Evolutionary conservation across 1,140 invertebrate species (phyloP).

Genomic region (Halyomorpha halys): DNA sequence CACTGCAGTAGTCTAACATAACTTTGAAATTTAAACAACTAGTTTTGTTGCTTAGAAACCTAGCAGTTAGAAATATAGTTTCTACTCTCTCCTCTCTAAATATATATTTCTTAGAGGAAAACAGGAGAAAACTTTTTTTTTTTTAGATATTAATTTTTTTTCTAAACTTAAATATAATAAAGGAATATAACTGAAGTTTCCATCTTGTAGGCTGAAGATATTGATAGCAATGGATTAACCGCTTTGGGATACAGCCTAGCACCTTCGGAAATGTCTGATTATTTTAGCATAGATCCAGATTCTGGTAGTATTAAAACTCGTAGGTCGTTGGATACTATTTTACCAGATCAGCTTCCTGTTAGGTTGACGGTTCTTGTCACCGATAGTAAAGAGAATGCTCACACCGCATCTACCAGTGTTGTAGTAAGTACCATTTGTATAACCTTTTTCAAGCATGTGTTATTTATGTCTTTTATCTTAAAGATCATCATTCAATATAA

Average conservation of each 20-base stretch:
- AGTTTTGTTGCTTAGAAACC: too few species aligned
- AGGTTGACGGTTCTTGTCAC: slow-evolving; percentile 47
- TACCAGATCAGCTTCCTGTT: slow-evolving; percentile 53
- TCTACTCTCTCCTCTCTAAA: too few species aligned
- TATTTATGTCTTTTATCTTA: too few species aligned
- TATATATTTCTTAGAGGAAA: too few species aligned
- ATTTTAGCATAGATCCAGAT: slow-evolving; percentile 59
- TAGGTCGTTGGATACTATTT: slow-evolving; percentile 55
- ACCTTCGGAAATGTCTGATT: slow-evolving; percentile 48
- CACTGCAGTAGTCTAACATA: too few species aligned
- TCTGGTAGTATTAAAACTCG: slow-evolving; percentile 64
- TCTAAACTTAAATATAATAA: too few species aligned
- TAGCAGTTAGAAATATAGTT: too few species aligned
- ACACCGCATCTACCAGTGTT: slow-evolving; percentile 50
- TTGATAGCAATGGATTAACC: slow-evolving; percentile 68
- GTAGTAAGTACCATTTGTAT: slow-evolving; percentile 41
- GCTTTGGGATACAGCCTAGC: slow-evolving; percentile 59
- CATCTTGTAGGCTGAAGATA: slow-evolving; percentile 56
- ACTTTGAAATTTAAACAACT: too few species aligned
- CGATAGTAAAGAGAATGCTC: slow-evolving; percentile 64
- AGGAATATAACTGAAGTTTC: not conserved
- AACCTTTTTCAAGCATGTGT: too few species aligned
- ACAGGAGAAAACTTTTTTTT: not conserved
- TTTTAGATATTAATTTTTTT: not conserved
- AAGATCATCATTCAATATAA: too few species aligned